Conservation (phyloP, 2,888 invertebrate genomes). For the Sinelater perroti region DNA sequence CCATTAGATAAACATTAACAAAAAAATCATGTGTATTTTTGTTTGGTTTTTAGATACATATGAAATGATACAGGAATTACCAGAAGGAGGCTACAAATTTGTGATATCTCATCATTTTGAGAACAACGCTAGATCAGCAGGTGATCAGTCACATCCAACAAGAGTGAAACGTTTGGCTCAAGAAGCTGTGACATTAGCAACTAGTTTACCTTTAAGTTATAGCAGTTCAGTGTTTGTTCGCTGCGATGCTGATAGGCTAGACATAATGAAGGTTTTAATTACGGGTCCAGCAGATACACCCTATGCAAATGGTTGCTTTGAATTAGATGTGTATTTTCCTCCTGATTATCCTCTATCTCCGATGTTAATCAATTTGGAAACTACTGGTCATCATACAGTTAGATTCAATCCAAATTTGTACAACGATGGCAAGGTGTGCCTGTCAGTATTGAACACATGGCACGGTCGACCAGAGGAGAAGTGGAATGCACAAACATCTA, state of each 20-base stretch:
- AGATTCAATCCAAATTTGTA: constrained; percentile 94
- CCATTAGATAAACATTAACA: too few relatives aligned
- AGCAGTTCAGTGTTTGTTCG: constrained; percentile 95
- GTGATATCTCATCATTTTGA: constrained; percentile 91
- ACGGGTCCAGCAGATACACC: constrained; percentile 92
- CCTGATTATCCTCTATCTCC: constrained; percentile 76
- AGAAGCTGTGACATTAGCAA: constrained; percentile 93
- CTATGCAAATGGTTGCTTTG: constrained; percentile 91
- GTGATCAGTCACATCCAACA: constrained; percentile 85
- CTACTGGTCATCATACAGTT: constrained; percentile 87
- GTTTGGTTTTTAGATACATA: constrained; percentile 80
- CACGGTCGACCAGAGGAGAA: constrained; percentile 96
- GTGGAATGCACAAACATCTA: constrained; percentile 96
- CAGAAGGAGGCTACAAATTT: constrained; percentile 79
- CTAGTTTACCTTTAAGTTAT: constrained; percentile 89
- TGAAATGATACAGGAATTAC: constrained; percentile 88
- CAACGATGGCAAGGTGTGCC: constrained; percentile 94
- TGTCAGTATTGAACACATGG: constrained; percentile 96
- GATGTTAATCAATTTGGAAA: constrained; percentile 90
- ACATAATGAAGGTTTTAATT: constrained; percentile 95
- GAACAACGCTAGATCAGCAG: constrained; percentile 84
- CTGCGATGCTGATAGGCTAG: constrained; percentile 91
- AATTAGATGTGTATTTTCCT: constrained; percentile 90
- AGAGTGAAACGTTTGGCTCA: constrained; percentile 92
- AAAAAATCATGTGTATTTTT: too few relatives aligned